Percentiles rank a stretch among this genome's conserved stretches.
These are phyloP conservation scores for Fukomys damarensis DNA, from an alignment of 2,113 vertebrate species.

Conservation along the genomic window DNA sequence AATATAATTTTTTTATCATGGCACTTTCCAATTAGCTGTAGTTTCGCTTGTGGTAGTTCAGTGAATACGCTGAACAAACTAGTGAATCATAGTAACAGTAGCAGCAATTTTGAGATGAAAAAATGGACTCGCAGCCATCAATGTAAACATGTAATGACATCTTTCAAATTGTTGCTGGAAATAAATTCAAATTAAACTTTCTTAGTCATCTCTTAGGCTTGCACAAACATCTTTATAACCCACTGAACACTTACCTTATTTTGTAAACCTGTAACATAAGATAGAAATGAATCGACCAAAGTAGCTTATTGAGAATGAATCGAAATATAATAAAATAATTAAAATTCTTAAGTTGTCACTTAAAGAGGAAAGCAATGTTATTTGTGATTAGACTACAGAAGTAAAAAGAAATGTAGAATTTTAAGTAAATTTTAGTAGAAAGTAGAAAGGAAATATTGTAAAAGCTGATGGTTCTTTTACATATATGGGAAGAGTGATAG, in stretches of 20 bases:
- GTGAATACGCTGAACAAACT: not conserved
- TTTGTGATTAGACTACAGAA: not conserved
- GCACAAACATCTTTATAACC: not conserved
- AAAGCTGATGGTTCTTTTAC: not conserved
- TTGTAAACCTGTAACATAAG: not conserved
- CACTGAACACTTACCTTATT: not conserved
- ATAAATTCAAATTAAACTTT: not conserved
- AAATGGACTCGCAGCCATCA: not conserved
- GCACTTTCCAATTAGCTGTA: not conserved
- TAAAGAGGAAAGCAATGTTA: not conserved
- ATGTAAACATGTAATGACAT: not conserved
- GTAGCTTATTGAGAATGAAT: not conserved
- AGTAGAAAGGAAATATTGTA: not conserved
- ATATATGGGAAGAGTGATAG: not conserved
- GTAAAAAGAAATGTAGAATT: not conserved
- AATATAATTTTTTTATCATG: conserved; percentile 1
- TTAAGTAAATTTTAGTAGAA: not conserved
- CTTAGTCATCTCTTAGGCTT: not conserved
- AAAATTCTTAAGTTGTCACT: not conserved
- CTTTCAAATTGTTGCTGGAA: not conserved
- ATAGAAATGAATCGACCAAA: not conserved
- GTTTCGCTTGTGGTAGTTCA: not conserved
- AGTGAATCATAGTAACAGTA: not conserved
- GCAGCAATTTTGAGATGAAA: not conserved
- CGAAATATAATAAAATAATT: not conserved